phyloP scores from a whole-genome alignment of 2,113 vertebrate genomes.

The Hydropotes inermis region DNA sequence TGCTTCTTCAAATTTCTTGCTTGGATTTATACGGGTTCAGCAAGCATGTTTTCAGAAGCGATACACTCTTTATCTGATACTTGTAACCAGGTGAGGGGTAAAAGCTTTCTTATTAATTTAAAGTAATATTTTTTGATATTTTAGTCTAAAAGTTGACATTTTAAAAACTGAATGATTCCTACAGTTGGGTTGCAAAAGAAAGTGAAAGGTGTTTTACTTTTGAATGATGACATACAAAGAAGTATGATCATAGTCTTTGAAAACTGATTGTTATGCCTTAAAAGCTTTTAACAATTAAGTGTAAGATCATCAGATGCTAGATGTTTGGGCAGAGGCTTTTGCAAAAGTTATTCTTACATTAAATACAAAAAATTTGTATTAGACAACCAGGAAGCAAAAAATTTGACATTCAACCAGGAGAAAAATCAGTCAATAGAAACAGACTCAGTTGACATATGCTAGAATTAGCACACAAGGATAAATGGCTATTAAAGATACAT shows the following conservation, averaged over 20 bases:
- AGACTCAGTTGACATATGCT: neutral
- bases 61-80: slow-evolving; percentile 98
- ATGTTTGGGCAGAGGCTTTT: neutral
- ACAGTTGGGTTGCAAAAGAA: neutral
- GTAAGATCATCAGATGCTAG: neutral
- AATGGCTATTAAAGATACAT: neutral
- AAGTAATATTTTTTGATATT: neutral
- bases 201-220: slow-evolving; percentile 18
- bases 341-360: neutral
- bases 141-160: slow-evolving; percentile 29
- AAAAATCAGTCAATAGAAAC: neutral
- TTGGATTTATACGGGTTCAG: slow-evolving; percentile 98
- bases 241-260: neutral
- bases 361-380: neutral
- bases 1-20: slow-evolving; percentile 98
- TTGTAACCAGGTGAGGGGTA: slow-evolving; percentile 91
- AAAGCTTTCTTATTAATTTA: slow-evolving; percentile 7
- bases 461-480: neutral
- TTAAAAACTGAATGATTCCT: slow-evolving; percentile 12
- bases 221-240: neutral
- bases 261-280: slow-evolving; percentile 8
- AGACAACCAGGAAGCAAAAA: neutral
- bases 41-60: slow-evolving; percentile 99
- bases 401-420: neutral
- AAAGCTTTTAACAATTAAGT: neutral